Evolutionary conservation across 2,888 invertebrate genomes (phyloP), one percentile per base, ranked within the genome.

Genomic region (Zonitis immaculata): DNA sequence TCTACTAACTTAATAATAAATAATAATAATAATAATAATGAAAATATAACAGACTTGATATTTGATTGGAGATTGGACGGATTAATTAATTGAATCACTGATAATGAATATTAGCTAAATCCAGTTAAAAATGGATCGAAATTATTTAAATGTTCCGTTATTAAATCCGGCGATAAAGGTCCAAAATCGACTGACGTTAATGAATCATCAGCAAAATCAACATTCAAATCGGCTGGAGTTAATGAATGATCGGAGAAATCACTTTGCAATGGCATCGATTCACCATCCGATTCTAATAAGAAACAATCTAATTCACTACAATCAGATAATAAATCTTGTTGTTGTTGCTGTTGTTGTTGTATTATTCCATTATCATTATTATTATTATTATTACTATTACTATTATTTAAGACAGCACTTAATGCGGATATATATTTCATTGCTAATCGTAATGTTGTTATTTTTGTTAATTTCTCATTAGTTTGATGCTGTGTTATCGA

Each of bases 361-460:
- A n/a, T n/a, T n/a, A n/a, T n/a, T n/a, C n/a, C n/a, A n/a, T n/a
- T n/a, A n/a, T n/a, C n/a, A n/a, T n/a, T n/a, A n/a, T n/a, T n/a
- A n/a, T n/a, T n/a, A n/a, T n/a, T n/a, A n/a, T n/a, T n/a, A n/a
- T n/a, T n/a, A n/a, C n/a, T n/a, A n/a, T n/a, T 45, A 44, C 55
- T 56, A 42, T 66, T 68, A 51, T 62, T 72, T 58, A 76, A 65
- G 52, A 68, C 76, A 45, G 69, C 69, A 64, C 69, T 73, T 58
- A 72, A 64, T 47, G 71, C 81, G 7, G 81, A 76, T 59, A 86
- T 86, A 70, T 86, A 86, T 71, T 84, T 82, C 79, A 86, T 82
- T 4, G 86, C 86, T 45, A 85, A 73, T 49, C 83, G 71, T 12
- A 86, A 73, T 3, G 86, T 86, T 11, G 85, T 84, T 60, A 86